Evolutionary conservation across 2,888 invertebrate genomes (phyloP).

Genomic region (Ptilodon capucinus): DNA sequence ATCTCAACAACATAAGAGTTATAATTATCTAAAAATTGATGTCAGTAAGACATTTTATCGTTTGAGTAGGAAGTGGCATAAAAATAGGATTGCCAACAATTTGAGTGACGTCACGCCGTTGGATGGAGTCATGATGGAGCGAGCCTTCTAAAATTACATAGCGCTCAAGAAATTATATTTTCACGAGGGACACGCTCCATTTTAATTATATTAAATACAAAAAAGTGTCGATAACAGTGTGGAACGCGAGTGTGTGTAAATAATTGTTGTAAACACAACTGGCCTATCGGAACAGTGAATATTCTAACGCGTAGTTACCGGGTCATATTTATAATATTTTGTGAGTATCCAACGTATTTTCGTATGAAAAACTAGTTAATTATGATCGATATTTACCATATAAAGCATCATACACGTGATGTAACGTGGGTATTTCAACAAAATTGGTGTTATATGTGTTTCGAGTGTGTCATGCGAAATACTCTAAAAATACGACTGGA

Average conservation of each 20-base stretch:
- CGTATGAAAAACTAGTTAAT: slow-evolving; percentile 45
- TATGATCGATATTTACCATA: slow-evolving; percentile 56
- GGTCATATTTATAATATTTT: slow-evolving; percentile 52
- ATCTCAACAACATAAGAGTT: slow-evolving; percentile 44
- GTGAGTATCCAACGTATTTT: slow-evolving; percentile 68
- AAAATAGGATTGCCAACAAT: slow-evolving; percentile 82
- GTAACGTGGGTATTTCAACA: slow-evolving; percentile 40
- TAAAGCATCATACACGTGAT: slow-evolving; percentile 51
- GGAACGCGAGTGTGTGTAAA: slow-evolving; percentile 55
- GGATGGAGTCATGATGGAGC: slow-evolving; percentile 61
- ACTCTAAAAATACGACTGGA: slow-evolving; percentile 71
- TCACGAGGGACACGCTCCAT: slow-evolving; percentile 55
- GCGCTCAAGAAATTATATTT: slow-evolving; percentile 65
- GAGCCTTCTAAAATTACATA: slow-evolving; percentile 79
- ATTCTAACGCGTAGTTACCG: slow-evolving; percentile 63
- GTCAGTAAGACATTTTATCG: slow-evolving; percentile 59
- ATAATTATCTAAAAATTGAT: slow-evolving; percentile 47
- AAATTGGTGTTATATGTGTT: slow-evolving; percentile 49
- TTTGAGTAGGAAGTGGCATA: slow-evolving; percentile 72
- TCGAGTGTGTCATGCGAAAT: slow-evolving; percentile 60
- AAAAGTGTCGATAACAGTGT: slow-evolving; percentile 60
- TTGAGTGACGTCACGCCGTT: slow-evolving; percentile 77
- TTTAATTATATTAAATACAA: slow-evolving; percentile 50
- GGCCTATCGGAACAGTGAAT: slow-evolving; percentile 34
- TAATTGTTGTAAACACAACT: slow-evolving; percentile 33